Base-by-base conservation (phyloP, 2,797 vertebrate species). In the Chloroceryle amazona region DNA sequence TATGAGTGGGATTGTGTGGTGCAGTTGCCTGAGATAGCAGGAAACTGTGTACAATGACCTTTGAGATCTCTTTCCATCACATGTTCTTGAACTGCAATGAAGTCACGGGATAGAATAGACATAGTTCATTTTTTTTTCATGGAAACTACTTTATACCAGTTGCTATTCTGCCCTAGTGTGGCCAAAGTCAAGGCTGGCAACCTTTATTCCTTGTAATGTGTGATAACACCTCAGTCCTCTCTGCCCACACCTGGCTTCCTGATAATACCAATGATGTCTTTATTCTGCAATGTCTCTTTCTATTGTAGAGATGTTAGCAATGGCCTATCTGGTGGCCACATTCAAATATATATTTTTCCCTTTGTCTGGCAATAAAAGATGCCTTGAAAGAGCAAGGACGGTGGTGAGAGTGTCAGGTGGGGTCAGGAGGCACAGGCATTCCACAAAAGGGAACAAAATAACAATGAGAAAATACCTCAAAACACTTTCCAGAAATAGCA, bases 311-410 rank as follows among this genome's bases (percentile, higher is more conserved):
- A 61, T 82, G 91, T 80, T 71, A 90, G 88, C 86, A 89, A 71
- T 57, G 83, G 82, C 80, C 85, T 93, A 8, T 80, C 66, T 90
- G 52, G 57, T 78, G 72, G 63, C 46, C 93, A 67, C 92, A 85
- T 93, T 95, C 96, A 96, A 93, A 97, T 85, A 96, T 86, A 76
- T 74, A 80, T 94, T 92, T 95, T 82, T 81, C 41, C 57, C 41
- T 96, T 96, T 96, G 94, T 97, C 93, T 93, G 90, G 67, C 57
- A 86, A 92, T 94, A 96, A 96, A 96, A 90, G 94, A 63, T 67
- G 73, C 44, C 81, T 93, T 93, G 90, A 97, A 97, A 94, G 94
- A 95, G 90, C 83, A 85, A 84, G 90, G 60, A 92, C 71, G 83
- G 52, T 89, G 67, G 94, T 82, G 96, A 96, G 95, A 93, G 20